Evolutionary conservation across 2,113 vertebrate species (phyloP), one percentile per base, ranked within the genome.

Genomic region (Zapus hudsonius): DNA sequence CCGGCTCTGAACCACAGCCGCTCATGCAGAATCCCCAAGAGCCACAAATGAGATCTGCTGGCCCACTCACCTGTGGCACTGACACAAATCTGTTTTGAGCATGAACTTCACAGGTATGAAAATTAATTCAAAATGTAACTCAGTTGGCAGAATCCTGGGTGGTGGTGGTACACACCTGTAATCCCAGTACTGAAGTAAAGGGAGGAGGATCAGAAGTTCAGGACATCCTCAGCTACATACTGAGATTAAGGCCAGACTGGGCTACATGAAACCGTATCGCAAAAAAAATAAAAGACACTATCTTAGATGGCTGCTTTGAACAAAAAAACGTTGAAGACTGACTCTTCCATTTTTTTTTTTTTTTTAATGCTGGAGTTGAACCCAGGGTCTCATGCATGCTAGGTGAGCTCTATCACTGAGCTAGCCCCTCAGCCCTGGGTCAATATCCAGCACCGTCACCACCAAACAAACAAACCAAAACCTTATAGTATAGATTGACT

Each of bases 1-100:
- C 74, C 20, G n/a, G 20, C 72, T 17, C 61, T 44, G 20, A 47
- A 29, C 19, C 16, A 5, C 0, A 36, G 15, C 2, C 10, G 36
- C 0, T 16, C 0, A 4, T 59, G 33, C 40, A 44, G 74, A 40
- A 42, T 31, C 4, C 36, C 40, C 36, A 73, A 3, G 1, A 7
- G 66, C 57, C 15, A 22, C 0, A 8, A 0, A 1, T 0, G 22
- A 29, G 55, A 36, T 1, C 52, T 4, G 4, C 15, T 5, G 6
- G 36, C 55, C 87, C 29, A n/a, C 52, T 44, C 70, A 63, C 55
- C 23, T 31, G 16, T 0, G 16, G 5, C 76, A 81, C 6, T 6
- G 47, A 9, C 2, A 25, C 8, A 8, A 12, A 17, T 66, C 13
- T 55, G 70, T 8, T 38, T 36, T 47, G n/a, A 47, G 47, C 17